Percentiles rank a stretch among this genome's conserved stretches.
These are phyloP conservation scores for Stegodyphus mimosarum DNA, from an alignment of 1,140 invertebrate genomes.

Conservation along the genomic window DNA sequence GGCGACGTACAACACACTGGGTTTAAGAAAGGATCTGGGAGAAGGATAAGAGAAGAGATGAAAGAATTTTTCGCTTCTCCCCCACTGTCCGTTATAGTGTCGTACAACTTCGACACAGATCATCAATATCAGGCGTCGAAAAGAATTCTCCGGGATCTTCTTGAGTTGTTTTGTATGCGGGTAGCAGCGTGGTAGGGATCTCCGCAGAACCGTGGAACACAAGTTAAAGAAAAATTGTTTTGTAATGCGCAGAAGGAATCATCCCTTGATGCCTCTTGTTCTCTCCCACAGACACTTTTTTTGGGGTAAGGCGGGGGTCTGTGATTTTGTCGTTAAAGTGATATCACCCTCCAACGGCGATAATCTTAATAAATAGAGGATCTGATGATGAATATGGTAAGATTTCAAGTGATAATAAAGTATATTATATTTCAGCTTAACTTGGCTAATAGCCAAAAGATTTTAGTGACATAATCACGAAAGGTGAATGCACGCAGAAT, in stretches of 20 bases:
- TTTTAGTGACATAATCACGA: no score
- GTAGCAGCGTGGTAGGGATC: background rate
- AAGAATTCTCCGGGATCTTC: background rate
- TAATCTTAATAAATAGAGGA: no score
- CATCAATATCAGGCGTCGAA: background rate
- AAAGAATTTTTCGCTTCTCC: background rate
- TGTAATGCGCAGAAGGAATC: background rate
- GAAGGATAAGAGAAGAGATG: background rate
- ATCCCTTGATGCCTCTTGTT: background rate
- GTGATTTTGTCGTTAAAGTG: no score
- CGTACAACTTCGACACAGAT: background rate
- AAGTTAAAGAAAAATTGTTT: background rate
- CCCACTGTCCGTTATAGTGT: background rate
- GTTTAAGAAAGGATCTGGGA: no score
- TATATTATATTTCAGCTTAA: no score
- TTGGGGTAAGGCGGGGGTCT: background rate
- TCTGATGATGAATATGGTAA: no score
- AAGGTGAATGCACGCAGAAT: no score
- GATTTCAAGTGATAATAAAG: no score
- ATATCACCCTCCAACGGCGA: no score
- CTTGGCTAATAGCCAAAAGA: no score
- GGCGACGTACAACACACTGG: background rate
- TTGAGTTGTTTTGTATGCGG: background rate
- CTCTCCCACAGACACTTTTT: background rate
- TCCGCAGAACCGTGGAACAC: background rate